A percentile compares a stretch with the other conserved stretches of the same genome.
These are phyloP conservation scores for Cepphus grylle DNA, from an alignment of 2,113 vertebrate genomes.

Conservation along the genomic window DNA sequence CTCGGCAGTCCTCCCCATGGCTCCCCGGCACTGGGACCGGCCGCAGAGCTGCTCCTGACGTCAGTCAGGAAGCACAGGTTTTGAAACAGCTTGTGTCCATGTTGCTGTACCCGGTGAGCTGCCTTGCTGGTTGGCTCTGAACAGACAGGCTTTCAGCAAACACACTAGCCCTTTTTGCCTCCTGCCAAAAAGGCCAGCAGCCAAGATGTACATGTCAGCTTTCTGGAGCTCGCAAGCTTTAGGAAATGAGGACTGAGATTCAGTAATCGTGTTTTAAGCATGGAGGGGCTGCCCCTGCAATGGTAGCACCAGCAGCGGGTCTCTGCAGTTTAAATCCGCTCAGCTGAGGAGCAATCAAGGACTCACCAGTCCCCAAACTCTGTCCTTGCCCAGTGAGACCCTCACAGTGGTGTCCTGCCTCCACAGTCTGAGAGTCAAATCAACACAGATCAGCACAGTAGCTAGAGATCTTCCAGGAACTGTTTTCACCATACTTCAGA, in stretches of 20 bases:
- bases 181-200: not conserved
- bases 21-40: accelerated
- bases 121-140: not conserved
- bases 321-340: not conserved
- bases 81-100: slow-evolving; percentile 9
- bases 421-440: not conserved
- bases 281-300: not conserved
- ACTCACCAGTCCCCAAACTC: not conserved
- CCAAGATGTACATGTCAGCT: not conserved
- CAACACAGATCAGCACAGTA: not conserved
- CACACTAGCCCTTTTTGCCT: not conserved
- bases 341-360: not conserved
- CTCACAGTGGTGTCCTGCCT: not conserved
- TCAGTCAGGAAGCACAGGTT: slow-evolving; percentile 49
- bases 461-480: not conserved
- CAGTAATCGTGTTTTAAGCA: not conserved
- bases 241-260: not conserved
- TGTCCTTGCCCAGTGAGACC: not conserved
- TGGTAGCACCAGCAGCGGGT: not conserved
- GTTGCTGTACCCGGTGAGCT: not conserved
- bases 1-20: accelerated
- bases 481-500: not conserved
- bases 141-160: slow-evolving; percentile 9
- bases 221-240: not conserved
- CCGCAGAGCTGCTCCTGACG: not conserved